phyloP scores from a whole-genome alignment of 2,888 invertebrate species.

The Patella depressa region DNA sequence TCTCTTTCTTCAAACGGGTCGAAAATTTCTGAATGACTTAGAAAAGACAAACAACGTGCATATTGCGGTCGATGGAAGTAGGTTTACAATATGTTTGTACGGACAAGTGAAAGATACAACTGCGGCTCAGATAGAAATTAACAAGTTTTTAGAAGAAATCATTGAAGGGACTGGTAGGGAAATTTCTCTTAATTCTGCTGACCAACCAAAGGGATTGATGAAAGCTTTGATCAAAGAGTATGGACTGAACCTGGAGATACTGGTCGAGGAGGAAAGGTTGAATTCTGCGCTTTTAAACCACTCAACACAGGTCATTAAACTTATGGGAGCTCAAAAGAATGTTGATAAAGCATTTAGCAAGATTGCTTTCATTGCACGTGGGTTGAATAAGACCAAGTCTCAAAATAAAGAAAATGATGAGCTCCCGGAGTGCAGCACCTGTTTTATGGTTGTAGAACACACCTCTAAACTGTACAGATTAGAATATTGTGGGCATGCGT shows the following conservation, averaged over 20 bases:
- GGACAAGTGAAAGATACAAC: constrained; percentile 33
- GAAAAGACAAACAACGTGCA: constrained; percentile 33
- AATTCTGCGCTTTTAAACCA: constrained; percentile 38
- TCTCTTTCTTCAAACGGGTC: constrained; percentile 42
- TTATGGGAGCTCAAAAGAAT: constrained; percentile 39
- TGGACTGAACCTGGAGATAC: constrained; percentile 38
- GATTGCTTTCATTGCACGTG: constrained; percentile 28
- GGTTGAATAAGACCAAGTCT: neutral
- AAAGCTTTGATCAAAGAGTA: constrained; percentile 43
- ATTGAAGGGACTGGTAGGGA: neutral
- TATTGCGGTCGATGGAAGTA: constrained; percentile 41
- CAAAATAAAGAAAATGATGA: neutral
- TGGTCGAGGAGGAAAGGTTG: constrained; percentile 32
- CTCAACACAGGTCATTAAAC: constrained; percentile 35
- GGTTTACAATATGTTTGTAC: constrained; percentile 39
- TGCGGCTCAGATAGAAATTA: constrained; percentile 30
- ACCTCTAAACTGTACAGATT: constrained; percentile 47
- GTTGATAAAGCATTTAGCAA: constrained; percentile 32
- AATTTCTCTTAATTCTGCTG: constrained; percentile 38
- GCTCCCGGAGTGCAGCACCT: constrained; percentile 56
- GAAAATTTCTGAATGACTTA: constrained; percentile 30
- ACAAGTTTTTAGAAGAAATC: constrained; percentile 28
- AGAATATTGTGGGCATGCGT: constrained; percentile 63
- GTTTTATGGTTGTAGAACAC: constrained; percentile 53
- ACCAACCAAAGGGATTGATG: constrained; percentile 50